Percentiles rank a stretch among this genome's conserved stretches.
Conservation (phyloP, 2,797 vertebrate genomes). For the Acanthurus lineatus region DNA sequence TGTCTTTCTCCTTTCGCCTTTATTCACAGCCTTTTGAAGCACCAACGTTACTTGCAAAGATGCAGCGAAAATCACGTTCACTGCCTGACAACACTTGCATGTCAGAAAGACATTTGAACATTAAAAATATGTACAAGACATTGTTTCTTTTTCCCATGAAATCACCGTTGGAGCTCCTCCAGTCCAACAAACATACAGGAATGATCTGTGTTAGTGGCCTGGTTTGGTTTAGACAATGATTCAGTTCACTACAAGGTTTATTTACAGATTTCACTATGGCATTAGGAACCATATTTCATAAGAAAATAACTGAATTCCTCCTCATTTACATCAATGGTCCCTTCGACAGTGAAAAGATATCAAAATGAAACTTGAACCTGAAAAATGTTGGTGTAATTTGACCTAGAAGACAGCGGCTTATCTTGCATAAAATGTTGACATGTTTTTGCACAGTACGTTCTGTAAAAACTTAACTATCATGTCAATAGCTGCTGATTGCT, state of each 20-base stretch:
- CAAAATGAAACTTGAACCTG: constrained; percentile 67
- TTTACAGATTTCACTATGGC: constrained; percentile 62
- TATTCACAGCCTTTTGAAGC: constrained; percentile 65
- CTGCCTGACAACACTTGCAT: constrained; percentile 62
- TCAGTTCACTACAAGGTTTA: constrained; percentile 58
- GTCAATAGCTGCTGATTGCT: constrained; percentile 74
- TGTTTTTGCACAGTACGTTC: constrained; percentile 63
- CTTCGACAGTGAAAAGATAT: constrained; percentile 69
- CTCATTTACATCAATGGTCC: constrained; percentile 73
- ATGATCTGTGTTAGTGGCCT: constrained; percentile 55
- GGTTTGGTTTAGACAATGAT: constrained; percentile 51
- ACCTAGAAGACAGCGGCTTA: constrained; percentile 55
- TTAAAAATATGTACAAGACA: constrained; percentile 76
- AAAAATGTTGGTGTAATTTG: constrained; percentile 55
- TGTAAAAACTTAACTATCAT: constrained; percentile 47
- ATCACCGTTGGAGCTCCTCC: constrained; percentile 35
- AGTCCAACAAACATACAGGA: constrained; percentile 50
- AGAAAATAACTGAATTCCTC: constrained; percentile 70
- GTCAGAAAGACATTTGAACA: constrained; percentile 71
- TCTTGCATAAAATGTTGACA: constrained; percentile 79
- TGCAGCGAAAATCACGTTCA: constrained; percentile 55
- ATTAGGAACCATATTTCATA: constrained; percentile 59
- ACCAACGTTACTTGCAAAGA: constrained; percentile 46
- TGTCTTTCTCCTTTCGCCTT: constrained; percentile 41
- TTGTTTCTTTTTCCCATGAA: constrained; percentile 26